Percentiles rank a stretch among this genome's conserved stretches.
Evolutionary conservation across 1,140 invertebrate genomes (phyloP).

Genomic region (Chironomus tepperi): DNA sequence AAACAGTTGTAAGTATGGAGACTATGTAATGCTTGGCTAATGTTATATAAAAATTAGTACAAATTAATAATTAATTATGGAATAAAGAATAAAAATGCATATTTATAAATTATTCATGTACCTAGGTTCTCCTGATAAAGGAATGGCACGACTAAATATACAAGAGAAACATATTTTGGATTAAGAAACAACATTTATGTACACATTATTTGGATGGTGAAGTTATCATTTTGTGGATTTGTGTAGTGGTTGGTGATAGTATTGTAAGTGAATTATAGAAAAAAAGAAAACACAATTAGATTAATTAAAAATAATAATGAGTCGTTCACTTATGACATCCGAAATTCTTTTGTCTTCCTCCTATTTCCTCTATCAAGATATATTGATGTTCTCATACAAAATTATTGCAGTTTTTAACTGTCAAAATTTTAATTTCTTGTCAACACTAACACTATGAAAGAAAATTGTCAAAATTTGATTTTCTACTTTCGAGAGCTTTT

Average conservation of each 20-base stretch:
- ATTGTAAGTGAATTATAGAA: constrained; percentile 19
- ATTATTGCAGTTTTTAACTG: no score
- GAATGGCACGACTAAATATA: constrained; percentile 2
- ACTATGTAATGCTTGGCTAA: neutral
- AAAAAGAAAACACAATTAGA: constrained; percentile 1
- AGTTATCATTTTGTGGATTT: neutral
- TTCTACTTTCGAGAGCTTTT: no score
- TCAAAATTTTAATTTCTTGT: no score
- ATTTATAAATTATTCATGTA: neutral
- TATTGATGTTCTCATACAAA: no score
- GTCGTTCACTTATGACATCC: no score
- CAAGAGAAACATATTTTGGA: constrained; percentile 2
- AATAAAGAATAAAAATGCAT: neutral
- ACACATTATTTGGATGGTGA: neutral
- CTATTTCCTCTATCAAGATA: no score
- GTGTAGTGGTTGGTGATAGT: neutral
- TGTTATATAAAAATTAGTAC: neutral
- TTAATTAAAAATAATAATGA: neutral
- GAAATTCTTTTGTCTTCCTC: no score
- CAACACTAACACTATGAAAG: no score
- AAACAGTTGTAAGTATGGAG: constrained; percentile 24
- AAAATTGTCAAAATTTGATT: no score
- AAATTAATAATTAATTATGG: neutral
- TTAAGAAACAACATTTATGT: neutral
- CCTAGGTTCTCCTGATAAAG: constrained; percentile 6